phyloP scores from a whole-genome alignment of 2,888 invertebrate genomes.

The Therioaphis trifolii region DNA sequence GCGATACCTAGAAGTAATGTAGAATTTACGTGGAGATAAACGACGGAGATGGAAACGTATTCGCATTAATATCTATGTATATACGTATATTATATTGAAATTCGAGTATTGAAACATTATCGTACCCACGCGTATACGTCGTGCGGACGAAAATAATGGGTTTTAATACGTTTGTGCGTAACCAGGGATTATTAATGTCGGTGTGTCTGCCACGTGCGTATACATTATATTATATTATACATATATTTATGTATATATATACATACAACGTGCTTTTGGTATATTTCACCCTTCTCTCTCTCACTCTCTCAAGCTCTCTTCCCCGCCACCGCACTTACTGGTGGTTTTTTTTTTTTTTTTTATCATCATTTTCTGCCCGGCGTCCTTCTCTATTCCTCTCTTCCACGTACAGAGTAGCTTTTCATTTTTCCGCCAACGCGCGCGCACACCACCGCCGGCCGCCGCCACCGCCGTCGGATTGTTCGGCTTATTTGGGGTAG shows the following conservation, averaged over 20 bases:
- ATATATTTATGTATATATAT: not conserved
- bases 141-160: constrained; percentile 46
- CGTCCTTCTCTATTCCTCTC: not conserved
- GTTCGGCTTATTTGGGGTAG: constrained; percentile 28
- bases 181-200: constrained; percentile 49
- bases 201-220: constrained; percentile 1
- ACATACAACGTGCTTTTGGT: constrained; percentile 27
- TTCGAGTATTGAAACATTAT: constrained; percentile 35
- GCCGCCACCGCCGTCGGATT: not conserved
- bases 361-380: constrained; percentile 5
- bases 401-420: not conserved
- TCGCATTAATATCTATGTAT: not conserved
- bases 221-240: not conserved
- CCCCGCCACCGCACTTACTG: not conserved
- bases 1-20: too few species aligned
- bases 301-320: too few species aligned
- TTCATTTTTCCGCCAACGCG: constrained; percentile 7
- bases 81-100: constrained; percentile 17
- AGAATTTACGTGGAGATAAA: too few species aligned
- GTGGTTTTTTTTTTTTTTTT: constrained; percentile 12
- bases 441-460: not conserved
- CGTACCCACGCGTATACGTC: not conserved
- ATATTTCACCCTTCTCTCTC: not conserved
- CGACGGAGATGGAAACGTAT: too few species aligned
- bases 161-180: constrained; percentile 31